A percentile compares a stretch with the other conserved stretches of the same genome.
phyloP scores from a whole-genome alignment of 2,113 vertebrate species.

The Carollia perspicillata region DNA sequence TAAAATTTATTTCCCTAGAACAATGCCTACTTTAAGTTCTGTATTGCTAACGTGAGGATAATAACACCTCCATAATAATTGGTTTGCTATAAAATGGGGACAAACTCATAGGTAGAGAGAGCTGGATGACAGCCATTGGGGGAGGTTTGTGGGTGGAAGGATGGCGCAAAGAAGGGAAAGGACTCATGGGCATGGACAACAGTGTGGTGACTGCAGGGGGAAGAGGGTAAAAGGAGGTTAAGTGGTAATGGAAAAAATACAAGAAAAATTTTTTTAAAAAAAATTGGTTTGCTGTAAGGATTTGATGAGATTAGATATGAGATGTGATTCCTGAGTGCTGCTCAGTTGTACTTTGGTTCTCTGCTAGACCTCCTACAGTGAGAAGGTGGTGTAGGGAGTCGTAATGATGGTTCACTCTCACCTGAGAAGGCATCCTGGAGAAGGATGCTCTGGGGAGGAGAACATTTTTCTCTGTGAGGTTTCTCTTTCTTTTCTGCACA shows the following conservation, averaged over 20 bases:
- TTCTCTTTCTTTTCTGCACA: constrained; percentile 55
- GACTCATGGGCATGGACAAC: no score
- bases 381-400: background rate
- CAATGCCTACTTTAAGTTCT: background rate
- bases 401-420: no score
- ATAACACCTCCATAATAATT: background rate
- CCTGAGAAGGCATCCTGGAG: background rate
- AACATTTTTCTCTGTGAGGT: rapidly evolving
- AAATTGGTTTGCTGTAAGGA: background rate
- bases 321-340: background rate
- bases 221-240: no score
- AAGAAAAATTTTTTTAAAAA: no score
- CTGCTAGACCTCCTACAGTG: background rate
- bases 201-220: no score
- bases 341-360: background rate
- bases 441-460: background rate
- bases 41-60: background rate
- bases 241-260: no score
- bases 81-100: background rate
- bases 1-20: background rate
- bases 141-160: no score
- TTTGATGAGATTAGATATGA: background rate
- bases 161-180: no score
- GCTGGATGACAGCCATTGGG: no score
- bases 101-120: no score